Base-by-base conservation (phyloP, 2,888 invertebrate species). In the Drosophila koepferae region DNA sequence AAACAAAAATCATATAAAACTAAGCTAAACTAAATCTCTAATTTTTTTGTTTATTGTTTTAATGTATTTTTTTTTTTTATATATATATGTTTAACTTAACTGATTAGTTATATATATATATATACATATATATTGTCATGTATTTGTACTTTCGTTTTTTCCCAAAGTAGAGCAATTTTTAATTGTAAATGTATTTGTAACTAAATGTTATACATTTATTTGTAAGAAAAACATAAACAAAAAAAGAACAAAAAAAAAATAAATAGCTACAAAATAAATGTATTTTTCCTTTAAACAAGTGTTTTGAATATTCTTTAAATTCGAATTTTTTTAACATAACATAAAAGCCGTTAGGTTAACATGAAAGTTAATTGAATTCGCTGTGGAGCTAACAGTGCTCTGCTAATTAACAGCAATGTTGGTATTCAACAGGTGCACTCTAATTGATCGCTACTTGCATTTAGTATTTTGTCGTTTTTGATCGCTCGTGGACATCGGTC, bases 191-290 rank as follows among this genome's bases (percentile, higher is more conserved):
- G 84, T 88, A 83, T 82, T 84, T 90, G 80, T 90, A 90, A 89
- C 79, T 86, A 83, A 88, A 90, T 89, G 86, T 88, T 90, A 90
- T 88, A 79, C 83, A 86, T 90, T 88, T 89, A 89, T 76, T 86
- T 75, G 67, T 89, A 85, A 85, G 89, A 84, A 79, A 87, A 51
- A 51, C 51, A 18, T 18, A 14, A 51, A 51, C n/a, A 34, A 31
- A n/a, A 60, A 72, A 81, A 79, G 28, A 89, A 89, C 76, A 86
- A 46, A 28, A 46, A 60, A 73, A 81, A 75, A 89, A 85, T 71
- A 85, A 69, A 75, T 83, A 79, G 80, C 81, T 85, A 89, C 83
- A 80, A 90, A 89, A 91, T 89, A 91, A 91, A 89, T 89, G 90
- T 89, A 89, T 86, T 90, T 89, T 89, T 90, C 91, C 91, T 91